A percentile compares a stretch with the other conserved stretches of the same genome.
Evolutionary conservation across 2,113 vertebrate species (phyloP).

Genomic region (Pimephales promelas): DNA sequence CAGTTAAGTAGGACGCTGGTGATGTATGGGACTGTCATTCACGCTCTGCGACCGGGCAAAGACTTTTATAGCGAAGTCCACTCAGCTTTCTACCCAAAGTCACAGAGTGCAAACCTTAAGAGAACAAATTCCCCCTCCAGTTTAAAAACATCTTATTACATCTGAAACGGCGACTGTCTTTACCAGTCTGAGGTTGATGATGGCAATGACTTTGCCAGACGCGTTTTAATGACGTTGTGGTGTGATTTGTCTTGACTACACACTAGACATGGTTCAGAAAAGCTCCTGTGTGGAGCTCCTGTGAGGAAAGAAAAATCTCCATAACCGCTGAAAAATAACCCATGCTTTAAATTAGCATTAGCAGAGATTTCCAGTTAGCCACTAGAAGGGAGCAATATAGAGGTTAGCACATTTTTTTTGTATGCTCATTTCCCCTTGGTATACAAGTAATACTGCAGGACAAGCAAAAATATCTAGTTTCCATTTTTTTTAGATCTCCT

Average conservation of each 20-base stretch:
- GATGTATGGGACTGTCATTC: constrained; percentile 46
- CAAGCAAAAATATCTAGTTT: constrained; percentile 14
- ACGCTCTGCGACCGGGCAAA: not conserved
- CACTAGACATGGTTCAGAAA: constrained; percentile 1
- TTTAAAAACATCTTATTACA: constrained; percentile 37
- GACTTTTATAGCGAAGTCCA: constrained; percentile 29
- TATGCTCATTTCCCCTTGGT: constrained; percentile 12
- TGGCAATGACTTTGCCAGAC: constrained; percentile 12
- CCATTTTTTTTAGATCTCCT: constrained; percentile 36
- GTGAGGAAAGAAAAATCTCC: constrained; percentile 18
- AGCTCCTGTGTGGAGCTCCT: not conserved
- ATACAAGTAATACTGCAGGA: constrained; percentile 36
- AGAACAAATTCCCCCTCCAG: not conserved
- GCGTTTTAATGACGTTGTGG: constrained; percentile 29
- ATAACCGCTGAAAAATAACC: constrained; percentile 37
- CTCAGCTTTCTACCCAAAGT: constrained; percentile 21
- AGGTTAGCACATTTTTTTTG: constrained; percentile 18
- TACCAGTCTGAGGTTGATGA: constrained; percentile 26
- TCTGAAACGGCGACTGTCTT: not conserved
- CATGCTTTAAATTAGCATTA: constrained; percentile 45
- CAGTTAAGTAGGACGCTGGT: constrained; percentile 43
- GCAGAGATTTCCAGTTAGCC: constrained; percentile 26
- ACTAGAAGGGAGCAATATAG: constrained; percentile 17
- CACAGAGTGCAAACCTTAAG: constrained; percentile 6
- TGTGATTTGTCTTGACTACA: constrained; percentile 14